These are phyloP conservation scores for pig (Sus scrofa) DNA, from an alignment of 2,113 vertebrate species.

Conservation along the genomic window DNA sequence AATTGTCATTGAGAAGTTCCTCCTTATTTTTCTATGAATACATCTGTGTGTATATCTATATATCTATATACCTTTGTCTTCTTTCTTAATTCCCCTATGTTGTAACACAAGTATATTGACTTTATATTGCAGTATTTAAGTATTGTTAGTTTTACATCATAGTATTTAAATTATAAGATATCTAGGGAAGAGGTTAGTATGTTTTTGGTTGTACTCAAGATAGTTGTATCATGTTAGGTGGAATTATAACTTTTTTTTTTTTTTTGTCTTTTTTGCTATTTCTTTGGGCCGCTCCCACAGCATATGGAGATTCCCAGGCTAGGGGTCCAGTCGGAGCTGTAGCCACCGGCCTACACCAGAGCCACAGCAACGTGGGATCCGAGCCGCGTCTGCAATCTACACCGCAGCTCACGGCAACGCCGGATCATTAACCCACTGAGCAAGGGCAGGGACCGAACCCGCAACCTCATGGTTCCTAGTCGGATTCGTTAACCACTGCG, in stretches of 20 bases:
- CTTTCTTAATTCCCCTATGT: not conserved
- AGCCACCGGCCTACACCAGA: too few relatives aligned
- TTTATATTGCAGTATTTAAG: not conserved
- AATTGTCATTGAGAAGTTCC: not conserved
- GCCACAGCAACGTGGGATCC: too few relatives aligned
- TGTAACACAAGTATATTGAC: not conserved
- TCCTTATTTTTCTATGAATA: not conserved
- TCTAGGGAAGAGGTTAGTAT: not conserved
- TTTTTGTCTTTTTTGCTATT: too few relatives aligned
- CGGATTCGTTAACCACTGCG: too few relatives aligned
- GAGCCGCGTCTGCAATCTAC: too few relatives aligned
- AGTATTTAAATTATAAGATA: not conserved
- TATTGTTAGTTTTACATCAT: conserved; percentile 7
- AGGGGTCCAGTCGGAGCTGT: too few relatives aligned
- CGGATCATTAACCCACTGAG: too few relatives aligned
- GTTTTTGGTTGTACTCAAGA: not conserved
- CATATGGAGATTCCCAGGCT: too few relatives aligned
- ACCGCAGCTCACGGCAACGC: too few relatives aligned
- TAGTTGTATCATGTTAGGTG: not conserved
- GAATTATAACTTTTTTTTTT: not conserved
- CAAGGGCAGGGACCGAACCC: too few relatives aligned
- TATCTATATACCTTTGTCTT: not conserved
- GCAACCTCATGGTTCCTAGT: too few relatives aligned
- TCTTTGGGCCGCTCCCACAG: too few relatives aligned
- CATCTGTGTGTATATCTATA: not conserved